Evolutionary conservation across 2,888 invertebrate genomes (phyloP), one percentile per base, ranked within the genome.

Genomic region (Trissoscelio sp.): DNA sequence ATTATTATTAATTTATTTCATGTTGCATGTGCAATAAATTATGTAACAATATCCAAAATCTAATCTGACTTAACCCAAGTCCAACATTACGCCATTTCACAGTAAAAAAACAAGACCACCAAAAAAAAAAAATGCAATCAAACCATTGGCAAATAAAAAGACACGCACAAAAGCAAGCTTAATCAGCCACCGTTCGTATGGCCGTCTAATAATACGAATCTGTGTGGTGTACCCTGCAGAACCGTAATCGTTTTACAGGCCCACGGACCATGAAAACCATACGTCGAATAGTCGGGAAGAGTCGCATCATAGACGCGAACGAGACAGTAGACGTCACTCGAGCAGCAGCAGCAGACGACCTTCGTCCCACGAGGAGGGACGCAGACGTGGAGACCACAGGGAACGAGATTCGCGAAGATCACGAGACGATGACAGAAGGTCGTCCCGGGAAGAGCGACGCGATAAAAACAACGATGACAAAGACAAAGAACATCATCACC

Each of bases 201-300:
- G 24, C 14, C 87, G 83, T 89, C 87, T 91, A 91, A 91, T 91
- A 91, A 91, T 89, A 88, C 88, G 88, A 89, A 91, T 91, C 91
- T 91, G 91, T 89, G 88, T 91, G 91, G 91, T 91, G 75, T 88
- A 88, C 91, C 90, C 91, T 91, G 91, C 91, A 91, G 91, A 91
- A 90, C 75, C 89, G 89, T 91, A 91, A 91, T 91, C 89, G 87
- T 91, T 90, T 91, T 91, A 91, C 91, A 91, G 91, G 90, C 88
- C 88, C 88, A 70, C 87, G 85, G 89, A 90, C 82, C 85, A 88
- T 83, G 90, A 89, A 66, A 88, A 87, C 73, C 86, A 88, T 70
- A 82, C 89, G 60, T 84, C 88, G 60, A 87, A 83, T 81, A 84
- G 87, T 22, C 89, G 87, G 28, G 89, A 90, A 16, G 89, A 89